Evolutionary conservation across 92 coral and sea anemone species (phyloP), one percentile per base, ranked within the genome.

Genomic region (Diadumene lineata): DNA sequence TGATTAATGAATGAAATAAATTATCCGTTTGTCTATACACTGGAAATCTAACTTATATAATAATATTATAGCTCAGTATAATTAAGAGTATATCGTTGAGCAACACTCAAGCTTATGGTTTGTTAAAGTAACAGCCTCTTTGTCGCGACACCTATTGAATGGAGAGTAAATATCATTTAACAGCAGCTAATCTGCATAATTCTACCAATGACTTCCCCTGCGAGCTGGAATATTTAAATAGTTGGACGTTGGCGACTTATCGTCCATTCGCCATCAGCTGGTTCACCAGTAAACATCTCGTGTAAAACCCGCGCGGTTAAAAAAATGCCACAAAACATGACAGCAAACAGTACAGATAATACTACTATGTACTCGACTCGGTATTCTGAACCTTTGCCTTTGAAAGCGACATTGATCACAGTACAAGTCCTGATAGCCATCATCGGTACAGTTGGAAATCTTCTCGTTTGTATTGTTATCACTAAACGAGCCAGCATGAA

Each of bases 391-490:
- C 48, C 48, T 4, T 4, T 38, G 48, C 48, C 48, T 38, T 38
- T 38, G 6, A 38, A 38, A 38, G 48, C 31, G 7, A 23, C 44
- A 15, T 2, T 33, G 43, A 66, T 80, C 0, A 4, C 61, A 4
- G 7, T 81, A 0, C 64, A 75, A 17, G 66, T 80, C 9, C 34
- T 55, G 0, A 19, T 81, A 16, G 79, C 90, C 13, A 7, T 76
- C 0, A 43, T 75, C 13, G 90, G 90, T 9, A 79, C 76, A 1
- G 11, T 64, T 19, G 90, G 90, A 0, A 85, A 85, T 29, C 16
- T 81, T 0, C 32, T 81, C 34, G 90, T 81, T 7, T 48, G 31
- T 21, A 9, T 70, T 24, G 77, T 81, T 28, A 56, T 81, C 1
- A 51, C 63, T 30, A 70, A 46, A 56, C 74, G 58, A 0, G 66